Conservation (phyloP, 2,888 invertebrate genomes). For the Apotomis capreana region DNA sequence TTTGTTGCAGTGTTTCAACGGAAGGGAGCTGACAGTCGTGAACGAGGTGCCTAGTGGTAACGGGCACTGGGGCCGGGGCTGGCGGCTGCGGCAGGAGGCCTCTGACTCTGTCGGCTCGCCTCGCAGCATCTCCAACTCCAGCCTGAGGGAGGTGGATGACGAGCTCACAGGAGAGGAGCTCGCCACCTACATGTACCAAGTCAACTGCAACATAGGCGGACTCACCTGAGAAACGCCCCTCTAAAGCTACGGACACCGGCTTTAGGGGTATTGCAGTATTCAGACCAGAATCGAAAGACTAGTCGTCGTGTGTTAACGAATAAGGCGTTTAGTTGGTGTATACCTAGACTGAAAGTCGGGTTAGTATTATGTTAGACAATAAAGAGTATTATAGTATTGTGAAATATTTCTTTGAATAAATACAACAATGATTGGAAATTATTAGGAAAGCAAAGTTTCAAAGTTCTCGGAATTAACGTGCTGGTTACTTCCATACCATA, state of each 20-base stretch:
- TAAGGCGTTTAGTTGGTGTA: conserved; percentile 4
- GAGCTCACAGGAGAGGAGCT: conserved; percentile 87
- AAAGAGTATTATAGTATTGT: conserved; percentile 4
- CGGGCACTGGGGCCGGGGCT: conserved; percentile 67
- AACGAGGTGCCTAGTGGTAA: conserved; percentile 70
- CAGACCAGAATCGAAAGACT: neutral
- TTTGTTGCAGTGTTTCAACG: conserved; percentile 65
- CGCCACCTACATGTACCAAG: conserved; percentile 87
- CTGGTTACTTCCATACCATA: conserved; percentile 1
- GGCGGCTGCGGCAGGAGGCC: conserved; percentile 60
- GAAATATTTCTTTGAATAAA: neutral
- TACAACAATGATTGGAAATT: neutral
- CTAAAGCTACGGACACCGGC: conserved; percentile 47
- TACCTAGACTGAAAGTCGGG: conserved; percentile 4
- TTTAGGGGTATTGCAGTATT: conserved; percentile 15
- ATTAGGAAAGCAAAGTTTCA: neutral
- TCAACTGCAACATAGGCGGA: conserved; percentile 80
- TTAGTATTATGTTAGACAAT: conserved; percentile 37
- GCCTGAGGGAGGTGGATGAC: conserved; percentile 88
- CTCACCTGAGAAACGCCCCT: conserved; percentile 75
- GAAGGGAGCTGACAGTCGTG: conserved; percentile 67
- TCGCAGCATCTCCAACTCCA: conserved; percentile 88
- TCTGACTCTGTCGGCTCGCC: conserved; percentile 78
- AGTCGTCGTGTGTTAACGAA: neutral
- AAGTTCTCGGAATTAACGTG: neutral